These are phyloP conservation scores for Drosophila diplacantha DNA, from an alignment of 2,888 invertebrate genomes.

Conservation along the genomic window DNA sequence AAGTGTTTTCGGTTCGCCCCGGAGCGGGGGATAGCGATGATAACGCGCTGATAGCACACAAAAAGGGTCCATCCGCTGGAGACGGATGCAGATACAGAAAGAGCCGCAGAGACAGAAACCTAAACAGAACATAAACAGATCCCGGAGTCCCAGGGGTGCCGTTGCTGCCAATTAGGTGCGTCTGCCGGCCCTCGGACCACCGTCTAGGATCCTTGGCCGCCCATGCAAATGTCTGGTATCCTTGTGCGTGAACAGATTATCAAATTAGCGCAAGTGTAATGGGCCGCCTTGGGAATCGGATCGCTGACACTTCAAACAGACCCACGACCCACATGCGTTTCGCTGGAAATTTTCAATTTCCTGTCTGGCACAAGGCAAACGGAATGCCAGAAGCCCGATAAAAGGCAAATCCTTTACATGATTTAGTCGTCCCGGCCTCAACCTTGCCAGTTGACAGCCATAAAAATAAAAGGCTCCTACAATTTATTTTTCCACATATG, in stretches of 20 bases:
- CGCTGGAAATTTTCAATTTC: conserved; percentile 70
- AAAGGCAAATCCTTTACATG: conserved; percentile 66
- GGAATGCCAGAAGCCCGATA: conserved; percentile 33
- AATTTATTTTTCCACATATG: conserved; percentile 19
- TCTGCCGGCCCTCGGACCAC: conserved; percentile 33
- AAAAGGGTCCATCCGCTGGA: conserved; percentile 41
- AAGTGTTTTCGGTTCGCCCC: conserved; percentile 33
- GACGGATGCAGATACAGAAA: conserved; percentile 18
- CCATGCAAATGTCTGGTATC: conserved; percentile 73
- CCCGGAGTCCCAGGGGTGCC: conserved; percentile 75
- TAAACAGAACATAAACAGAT: conserved; percentile 32
- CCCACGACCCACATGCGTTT: conserved; percentile 14
- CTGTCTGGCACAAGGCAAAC: conserved; percentile 43
- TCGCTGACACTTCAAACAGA: conserved; percentile 51
- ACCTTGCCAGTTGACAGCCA: conserved; percentile 62
- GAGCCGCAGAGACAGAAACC: conserved; percentile 1
- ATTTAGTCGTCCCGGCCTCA: conserved; percentile 59
- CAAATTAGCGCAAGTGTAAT: conserved; percentile 72
- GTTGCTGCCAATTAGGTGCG: conserved; percentile 78
- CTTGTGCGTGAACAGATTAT: conserved; percentile 73
- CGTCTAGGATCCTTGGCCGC: conserved; percentile 20
- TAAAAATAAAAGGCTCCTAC: conserved; percentile 47
- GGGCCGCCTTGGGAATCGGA: conserved; percentile 54
- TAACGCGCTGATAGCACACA: conserved; percentile 66
- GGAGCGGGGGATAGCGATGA: conserved; percentile 65